Base-by-base conservation (phyloP, 2,797 vertebrate genomes). In the Xyrichtys novacula region DNA sequence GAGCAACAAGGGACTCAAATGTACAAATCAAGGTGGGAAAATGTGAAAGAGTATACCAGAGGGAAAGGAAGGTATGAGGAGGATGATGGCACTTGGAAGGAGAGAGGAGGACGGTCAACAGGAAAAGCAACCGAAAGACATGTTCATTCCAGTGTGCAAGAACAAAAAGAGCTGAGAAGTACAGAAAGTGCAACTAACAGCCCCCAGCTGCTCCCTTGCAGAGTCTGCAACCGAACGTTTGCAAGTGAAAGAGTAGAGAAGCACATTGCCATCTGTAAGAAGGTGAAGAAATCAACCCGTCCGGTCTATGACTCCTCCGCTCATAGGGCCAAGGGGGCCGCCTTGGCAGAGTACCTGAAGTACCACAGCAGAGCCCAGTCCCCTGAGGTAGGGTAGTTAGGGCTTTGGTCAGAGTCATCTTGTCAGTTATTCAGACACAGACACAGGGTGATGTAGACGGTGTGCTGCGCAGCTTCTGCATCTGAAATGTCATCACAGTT, bases 271-370 rank as follows among this genome's bases (percentile, higher is more conserved):
- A 79, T 95, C 77, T 98, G 97, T 71, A 1, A 92, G 69, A 96
- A 90, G 73, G 72, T 64, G 10, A 92, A 92, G 31, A 69, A 69
- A 7, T 88, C 92, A 11, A 92, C 81, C 8, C 94, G 94, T 50
- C 92, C 93, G 86, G 91, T 93, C 38, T 98, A 94, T 68, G 93
- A 96, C 82, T 94, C 93, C 6, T 94, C 81, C 5, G 78, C 68
- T 54, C 83, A 93, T 46, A 93, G 96, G 78, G 91, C 87, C 50
- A 96, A 93, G 65, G 96, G 95, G 74, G 95, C 95, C 0, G 89
- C 90, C 3, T 20, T 95, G 22, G 95, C 96, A 63, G 60, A 91
- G 25, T 96, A 86, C 79, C 85, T 90, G 72, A 94, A 92, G 74
- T 78, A 56, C 71, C 94, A 94, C 49, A 28, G 34, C 26, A 85